phyloP scores from a whole-genome alignment of 2,888 invertebrate species.

The Athripsodes cinereus region DNA sequence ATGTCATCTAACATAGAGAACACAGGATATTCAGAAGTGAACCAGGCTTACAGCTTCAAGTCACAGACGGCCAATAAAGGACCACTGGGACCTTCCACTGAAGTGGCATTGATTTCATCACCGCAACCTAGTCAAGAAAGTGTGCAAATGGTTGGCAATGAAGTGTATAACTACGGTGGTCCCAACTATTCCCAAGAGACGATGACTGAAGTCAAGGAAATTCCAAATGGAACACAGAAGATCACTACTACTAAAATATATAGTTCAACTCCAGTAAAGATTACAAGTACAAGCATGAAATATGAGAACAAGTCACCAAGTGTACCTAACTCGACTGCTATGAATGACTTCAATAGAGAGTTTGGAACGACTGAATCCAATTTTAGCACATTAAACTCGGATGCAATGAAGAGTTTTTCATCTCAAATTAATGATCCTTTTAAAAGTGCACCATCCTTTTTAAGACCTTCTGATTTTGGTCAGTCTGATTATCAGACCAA shows the following conservation, averaged over 20 bases:
- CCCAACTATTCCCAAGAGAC: conserved; percentile 48
- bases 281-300: conserved; percentile 46
- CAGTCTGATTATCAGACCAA: conserved; percentile 38
- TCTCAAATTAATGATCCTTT: conserved; percentile 15
- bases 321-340: conserved; percentile 39
- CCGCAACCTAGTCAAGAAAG: conserved; percentile 23
- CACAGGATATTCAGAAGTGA: conserved; percentile 22
- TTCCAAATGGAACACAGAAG: conserved; percentile 52
- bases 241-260: conserved; percentile 53
- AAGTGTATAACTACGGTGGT: conserved; percentile 40
- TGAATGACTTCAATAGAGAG: conserved; percentile 48
- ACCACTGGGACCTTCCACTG: conserved; percentile 39
- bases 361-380: conserved; percentile 45
- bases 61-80: conserved; percentile 18
- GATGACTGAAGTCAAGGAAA: conserved; percentile 48
- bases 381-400: conserved; percentile 36
- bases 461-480: conserved; percentile 49
- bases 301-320: conserved; percentile 33
- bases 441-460: conserved; percentile 35
- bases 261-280: conserved; percentile 50
- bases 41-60: conserved; percentile 24
- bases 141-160: conserved; percentile 37
- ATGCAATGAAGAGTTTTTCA: conserved; percentile 37
- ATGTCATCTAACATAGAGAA: conserved; percentile 7
- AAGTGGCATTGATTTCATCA: conserved; percentile 39